These are phyloP conservation scores for Plestiodon gilberti DNA, from an alignment of 2,113 vertebrate species.

Conservation along the genomic window DNA sequence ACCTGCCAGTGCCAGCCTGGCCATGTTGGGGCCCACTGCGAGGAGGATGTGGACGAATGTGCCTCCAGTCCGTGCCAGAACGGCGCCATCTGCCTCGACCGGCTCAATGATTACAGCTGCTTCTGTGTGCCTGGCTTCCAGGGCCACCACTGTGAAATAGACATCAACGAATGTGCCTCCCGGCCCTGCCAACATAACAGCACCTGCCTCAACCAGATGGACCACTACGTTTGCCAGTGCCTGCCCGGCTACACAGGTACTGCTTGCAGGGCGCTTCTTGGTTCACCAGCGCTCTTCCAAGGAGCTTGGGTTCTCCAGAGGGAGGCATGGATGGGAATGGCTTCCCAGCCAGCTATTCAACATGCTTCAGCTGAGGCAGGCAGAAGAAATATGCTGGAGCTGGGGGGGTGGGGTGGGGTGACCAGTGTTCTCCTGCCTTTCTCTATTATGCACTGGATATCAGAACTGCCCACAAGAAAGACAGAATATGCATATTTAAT, in stretches of 20 bases:
- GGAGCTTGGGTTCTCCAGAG: not conserved
- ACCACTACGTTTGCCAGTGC: slow-evolving; percentile 87
- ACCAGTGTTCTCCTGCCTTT: not conserved
- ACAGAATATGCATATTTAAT: not conserved
- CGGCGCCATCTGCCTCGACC: slow-evolving; percentile 89
- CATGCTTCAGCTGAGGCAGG: not conserved
- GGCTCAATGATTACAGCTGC: slow-evolving; percentile 81
- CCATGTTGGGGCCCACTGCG: slow-evolving; percentile 81
- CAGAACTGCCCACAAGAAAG: not conserved
- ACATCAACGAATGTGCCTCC: slow-evolving; percentile 96
- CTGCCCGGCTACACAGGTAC: slow-evolving; percentile 87
- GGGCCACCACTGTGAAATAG: slow-evolving; percentile 90
- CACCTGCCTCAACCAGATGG: slow-evolving; percentile 88
- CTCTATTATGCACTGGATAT: not conserved
- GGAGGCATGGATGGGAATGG: not conserved
- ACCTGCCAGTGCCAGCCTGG: slow-evolving; percentile 85
- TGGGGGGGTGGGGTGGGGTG: not conserved
- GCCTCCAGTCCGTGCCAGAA: slow-evolving; percentile 87
- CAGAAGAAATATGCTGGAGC: not conserved
- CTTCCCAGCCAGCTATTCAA: not conserved
- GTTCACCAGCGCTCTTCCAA: not conserved
- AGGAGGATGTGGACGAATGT: slow-evolving; percentile 81
- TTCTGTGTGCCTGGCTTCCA: slow-evolving; percentile 98
- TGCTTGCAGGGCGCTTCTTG: not conserved
- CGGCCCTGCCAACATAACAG: slow-evolving; percentile 88